Base-by-base conservation (phyloP, 2,888 invertebrate genomes). In the Euplagia quadripunctaria region DNA sequence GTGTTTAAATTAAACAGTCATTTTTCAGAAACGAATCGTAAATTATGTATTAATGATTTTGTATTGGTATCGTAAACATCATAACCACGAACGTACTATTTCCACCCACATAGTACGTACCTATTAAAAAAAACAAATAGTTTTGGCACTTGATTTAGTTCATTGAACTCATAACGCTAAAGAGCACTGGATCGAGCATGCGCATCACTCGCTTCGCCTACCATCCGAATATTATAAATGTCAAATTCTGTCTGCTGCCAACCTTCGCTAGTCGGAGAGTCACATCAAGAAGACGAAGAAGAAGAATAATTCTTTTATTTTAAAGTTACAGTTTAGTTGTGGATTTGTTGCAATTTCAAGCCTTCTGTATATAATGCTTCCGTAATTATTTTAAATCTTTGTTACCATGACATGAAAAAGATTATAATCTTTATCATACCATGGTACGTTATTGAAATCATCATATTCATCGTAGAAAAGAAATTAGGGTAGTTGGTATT, bases 61-160 rank as follows among this genome's bases (percentile, higher is more conserved):
- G 12, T 58, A 74, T 46, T 68, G 20, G 68, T 17, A 41, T 67
- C 61, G 61, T 73, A 46, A 66, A 52, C 46, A 43, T 63, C 43
- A 12, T 20, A 67, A 61, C 31, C 31, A 64, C 41, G 8, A 17
- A 68, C 65, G 64, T 70, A 81, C 64, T 75, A 73, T 20, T 64
- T 67, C 43, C 12, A 31, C 12, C 31, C 5, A 61, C 61, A 14
- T 61, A 31, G 61, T 61, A 61, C 61, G 31, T 61, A 31, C 14
- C 14, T 12, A 61, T 74, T 65, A 82, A 72, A 51, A 83, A 83
- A 77, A 80, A 78, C 72, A 77, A 79, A 78, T 81, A 83, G 84
- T 83, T 78, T 83, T 83, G 83, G 85, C 85, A 78, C 83, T 83
- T 83, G 82, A 73, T 75, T 65, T 77, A 70, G 83, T 83, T 85